Evolutionary conservation across 1,140 invertebrate species (phyloP).

Genomic region (Vanessa tameamea): DNA sequence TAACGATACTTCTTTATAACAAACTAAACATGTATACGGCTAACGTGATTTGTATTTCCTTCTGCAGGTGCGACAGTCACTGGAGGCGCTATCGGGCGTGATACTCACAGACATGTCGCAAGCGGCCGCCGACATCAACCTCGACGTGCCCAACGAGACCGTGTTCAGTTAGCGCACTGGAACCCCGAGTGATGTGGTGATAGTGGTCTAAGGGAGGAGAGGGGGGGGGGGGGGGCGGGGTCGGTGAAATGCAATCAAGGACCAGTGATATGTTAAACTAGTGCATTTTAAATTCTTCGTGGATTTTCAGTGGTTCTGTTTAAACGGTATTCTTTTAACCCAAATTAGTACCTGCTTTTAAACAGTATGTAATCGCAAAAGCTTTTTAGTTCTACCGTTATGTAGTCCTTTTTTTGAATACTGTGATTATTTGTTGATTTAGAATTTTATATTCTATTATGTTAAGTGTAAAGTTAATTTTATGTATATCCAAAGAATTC

Average conservation of each 20-base stretch:
- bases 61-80: slow-evolving; percentile 82
- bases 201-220: not conserved
- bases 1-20: too few species aligned
- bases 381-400: slow-evolving; percentile 11
- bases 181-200: not conserved
- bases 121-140: slow-evolving; percentile 27
- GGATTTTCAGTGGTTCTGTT: slow-evolving; percentile 34
- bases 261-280: slow-evolving; percentile 27
- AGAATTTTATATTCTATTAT: slow-evolving; percentile 23
- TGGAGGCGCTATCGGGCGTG: slow-evolving; percentile 83
- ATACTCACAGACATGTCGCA: slow-evolving; percentile 75
- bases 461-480: slow-evolving; percentile 29
- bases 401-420: slow-evolving; percentile 20
- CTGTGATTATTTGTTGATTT: slow-evolving; percentile 36
- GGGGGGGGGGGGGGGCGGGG: slow-evolving; percentile 11
- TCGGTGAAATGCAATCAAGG: slow-evolving; percentile 10
- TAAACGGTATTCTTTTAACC: slow-evolving; percentile 21
- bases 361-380: slow-evolving; percentile 1
- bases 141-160: slow-evolving; percentile 65
- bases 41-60: slow-evolving; percentile 13
- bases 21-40: too few species aligned
- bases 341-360: slow-evolving; percentile 23
- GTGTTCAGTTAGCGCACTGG: slow-evolving; percentile 65
- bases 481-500: slow-evolving; percentile 46
- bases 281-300: slow-evolving; percentile 24